phyloP scores from a whole-genome alignment of 2,113 vertebrate species.

The Sebastes schlegelii region DNA sequence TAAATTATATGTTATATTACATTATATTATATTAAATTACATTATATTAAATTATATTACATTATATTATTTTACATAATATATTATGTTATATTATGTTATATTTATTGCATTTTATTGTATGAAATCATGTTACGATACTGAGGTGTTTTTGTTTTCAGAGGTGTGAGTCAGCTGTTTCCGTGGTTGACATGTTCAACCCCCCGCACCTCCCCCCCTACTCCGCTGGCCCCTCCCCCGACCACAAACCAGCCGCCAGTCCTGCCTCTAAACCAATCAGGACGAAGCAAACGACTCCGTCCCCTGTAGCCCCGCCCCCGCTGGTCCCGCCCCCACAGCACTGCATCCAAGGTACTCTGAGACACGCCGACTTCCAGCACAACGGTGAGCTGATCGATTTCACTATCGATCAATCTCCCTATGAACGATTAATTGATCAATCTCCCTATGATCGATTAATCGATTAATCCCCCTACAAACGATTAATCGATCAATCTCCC shows the following conservation, averaged over 20 bases:
- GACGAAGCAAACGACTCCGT: background rate
- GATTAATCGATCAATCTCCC: no score
- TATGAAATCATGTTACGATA: background rate
- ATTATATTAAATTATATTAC: background rate
- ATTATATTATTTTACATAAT: background rate
- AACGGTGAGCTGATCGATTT: conserved; percentile 63
- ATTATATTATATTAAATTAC: no score
- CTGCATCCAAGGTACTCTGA: conserved; percentile 66
- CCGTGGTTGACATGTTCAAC: background rate
- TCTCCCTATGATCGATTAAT: no score
- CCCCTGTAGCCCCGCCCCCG: conserved; percentile 7
- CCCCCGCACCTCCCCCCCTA: background rate
- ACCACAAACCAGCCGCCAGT: conserved; percentile 6
- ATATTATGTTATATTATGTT: background rate
- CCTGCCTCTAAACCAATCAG: conserved; percentile 37
- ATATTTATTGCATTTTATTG: no score
- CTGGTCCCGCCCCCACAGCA: conserved; percentile 24
- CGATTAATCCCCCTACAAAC: no score
- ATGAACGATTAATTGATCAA: no score
- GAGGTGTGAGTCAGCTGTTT: conserved; percentile 23
- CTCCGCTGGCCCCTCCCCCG: background rate
- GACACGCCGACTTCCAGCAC: conserved; percentile 76
- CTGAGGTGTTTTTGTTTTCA: conserved; percentile 1
- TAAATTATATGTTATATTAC: background rate
- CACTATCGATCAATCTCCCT: no score